A percentile compares a stretch with the other conserved stretches of the same genome.
Evolutionary conservation across 2,888 invertebrate species (phyloP).

Genomic region (Mystacides longicornis): DNA sequence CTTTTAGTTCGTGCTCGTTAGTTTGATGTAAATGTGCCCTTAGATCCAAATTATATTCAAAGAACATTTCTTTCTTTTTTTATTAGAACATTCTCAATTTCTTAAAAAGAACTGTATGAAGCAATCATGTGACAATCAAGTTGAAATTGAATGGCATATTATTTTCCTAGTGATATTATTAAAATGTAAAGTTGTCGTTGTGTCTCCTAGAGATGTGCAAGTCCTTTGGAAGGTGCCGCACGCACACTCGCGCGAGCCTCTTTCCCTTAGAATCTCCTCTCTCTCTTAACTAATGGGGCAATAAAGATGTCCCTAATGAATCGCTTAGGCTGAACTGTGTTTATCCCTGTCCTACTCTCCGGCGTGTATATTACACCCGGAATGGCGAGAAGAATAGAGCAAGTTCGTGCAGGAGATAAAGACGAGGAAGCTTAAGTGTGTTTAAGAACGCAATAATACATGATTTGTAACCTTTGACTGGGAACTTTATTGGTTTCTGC

Average conservation of each 20-base stretch:
- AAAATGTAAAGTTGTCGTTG: no score
- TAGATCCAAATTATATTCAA: no score
- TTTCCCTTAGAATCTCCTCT: conserved; percentile 1
- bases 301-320: conserved; percentile 27
- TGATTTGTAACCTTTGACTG: conserved; percentile 2
- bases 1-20: no score
- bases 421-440: not conserved
- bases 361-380: not conserved
- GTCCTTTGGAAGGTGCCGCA: conserved; percentile 1
- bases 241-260: not conserved
- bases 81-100: no score
- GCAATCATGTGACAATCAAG: no score
- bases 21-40: no score
- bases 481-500: not conserved
- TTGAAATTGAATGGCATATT: no score
- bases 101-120: no score
- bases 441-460: not conserved
- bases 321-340: conserved; percentile 23
- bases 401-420: not conserved
- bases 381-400: not conserved
- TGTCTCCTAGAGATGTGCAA: no score
- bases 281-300: conserved; percentile 23
- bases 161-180: no score
- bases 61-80: no score
- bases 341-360: conserved; percentile 17